These are phyloP conservation scores for Azorinus chamasolen DNA, from an alignment of 2,888 invertebrate genomes.

Conservation along the genomic window DNA sequence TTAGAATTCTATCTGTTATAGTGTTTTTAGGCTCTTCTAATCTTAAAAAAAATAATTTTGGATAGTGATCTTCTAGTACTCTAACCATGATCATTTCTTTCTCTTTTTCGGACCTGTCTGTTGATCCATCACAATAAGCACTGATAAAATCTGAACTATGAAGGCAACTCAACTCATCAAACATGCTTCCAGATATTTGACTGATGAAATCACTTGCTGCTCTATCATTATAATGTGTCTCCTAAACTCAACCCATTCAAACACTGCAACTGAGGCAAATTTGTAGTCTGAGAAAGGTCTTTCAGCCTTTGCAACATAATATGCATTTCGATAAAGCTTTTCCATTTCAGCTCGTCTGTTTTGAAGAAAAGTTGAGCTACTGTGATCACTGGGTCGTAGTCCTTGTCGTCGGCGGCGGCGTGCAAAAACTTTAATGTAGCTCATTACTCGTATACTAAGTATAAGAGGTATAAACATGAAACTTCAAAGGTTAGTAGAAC, in stretches of 20 bases:
- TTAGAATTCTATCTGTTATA: too few relatives aligned
- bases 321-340: background rate
- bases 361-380: too few relatives aligned
- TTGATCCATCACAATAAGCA: constrained; percentile 43
- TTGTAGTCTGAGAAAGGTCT: constrained; percentile 13
- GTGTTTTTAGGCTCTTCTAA: constrained; percentile 23
- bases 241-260: constrained; percentile 18
- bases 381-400: too few relatives aligned
- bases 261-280: constrained; percentile 28
- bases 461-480: too few relatives aligned
- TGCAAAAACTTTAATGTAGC: too few relatives aligned
- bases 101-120: constrained; percentile 47
- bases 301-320: constrained; percentile 3
- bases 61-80: constrained; percentile 38
- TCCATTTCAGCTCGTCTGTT: too few relatives aligned
- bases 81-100: constrained; percentile 40
- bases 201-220: constrained; percentile 18
- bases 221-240: constrained; percentile 39
- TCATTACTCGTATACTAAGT: too few relatives aligned
- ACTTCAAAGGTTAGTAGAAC: too few relatives aligned
- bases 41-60: constrained; percentile 35
- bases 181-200: too few relatives aligned
- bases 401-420: too few relatives aligned
- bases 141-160: constrained; percentile 38
- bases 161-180: too few relatives aligned